phyloP scores from a whole-genome alignment of 53 echinoderm and acorn worm genomes.

The Henricia sp. region DNA sequence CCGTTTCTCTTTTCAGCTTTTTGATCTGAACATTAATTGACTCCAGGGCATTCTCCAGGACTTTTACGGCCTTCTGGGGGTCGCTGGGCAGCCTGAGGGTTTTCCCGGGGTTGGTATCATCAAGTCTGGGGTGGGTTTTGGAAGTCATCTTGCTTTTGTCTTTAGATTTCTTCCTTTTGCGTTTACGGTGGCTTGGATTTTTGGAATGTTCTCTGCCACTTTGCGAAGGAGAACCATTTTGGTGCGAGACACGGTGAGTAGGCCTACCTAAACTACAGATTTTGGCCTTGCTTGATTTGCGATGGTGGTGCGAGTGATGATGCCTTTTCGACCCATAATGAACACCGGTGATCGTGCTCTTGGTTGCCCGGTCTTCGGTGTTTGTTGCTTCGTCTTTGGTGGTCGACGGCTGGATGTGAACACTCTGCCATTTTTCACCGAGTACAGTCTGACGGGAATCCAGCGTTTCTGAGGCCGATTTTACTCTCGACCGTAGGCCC shows the following conservation, averaged over 20 bases:
- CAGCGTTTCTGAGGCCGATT: neutral
- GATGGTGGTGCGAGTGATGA: conserved; percentile 23
- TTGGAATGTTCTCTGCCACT: neutral
- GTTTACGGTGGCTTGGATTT: too few species aligned
- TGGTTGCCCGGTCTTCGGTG: neutral
- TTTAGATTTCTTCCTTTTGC: conserved; percentile 15
- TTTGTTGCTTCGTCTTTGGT: neutral
- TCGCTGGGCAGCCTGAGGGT: conserved; percentile 36
- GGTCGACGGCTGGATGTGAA: too few species aligned
- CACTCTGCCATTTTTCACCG: conserved; percentile 53
- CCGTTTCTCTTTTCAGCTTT: conserved; percentile 21
- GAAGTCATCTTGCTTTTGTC: neutral
- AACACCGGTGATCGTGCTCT: too few species aligned
- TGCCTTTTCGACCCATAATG: conserved; percentile 11
- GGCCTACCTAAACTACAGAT: too few species aligned
- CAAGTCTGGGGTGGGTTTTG: neutral
- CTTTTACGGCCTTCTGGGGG: conserved; percentile 42
- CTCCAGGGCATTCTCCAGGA: conserved; percentile 42
- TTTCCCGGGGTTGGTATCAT: neutral
- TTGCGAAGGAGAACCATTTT: neutral
- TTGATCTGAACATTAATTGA: conserved; percentile 53
- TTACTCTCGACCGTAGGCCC: neutral
- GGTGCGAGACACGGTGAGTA: neutral
- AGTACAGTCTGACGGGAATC: neutral
- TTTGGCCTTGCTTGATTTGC: conserved; percentile 27